Conservation (phyloP, 2,113 vertebrate species). For the Galeopterus variegatus region DNA sequence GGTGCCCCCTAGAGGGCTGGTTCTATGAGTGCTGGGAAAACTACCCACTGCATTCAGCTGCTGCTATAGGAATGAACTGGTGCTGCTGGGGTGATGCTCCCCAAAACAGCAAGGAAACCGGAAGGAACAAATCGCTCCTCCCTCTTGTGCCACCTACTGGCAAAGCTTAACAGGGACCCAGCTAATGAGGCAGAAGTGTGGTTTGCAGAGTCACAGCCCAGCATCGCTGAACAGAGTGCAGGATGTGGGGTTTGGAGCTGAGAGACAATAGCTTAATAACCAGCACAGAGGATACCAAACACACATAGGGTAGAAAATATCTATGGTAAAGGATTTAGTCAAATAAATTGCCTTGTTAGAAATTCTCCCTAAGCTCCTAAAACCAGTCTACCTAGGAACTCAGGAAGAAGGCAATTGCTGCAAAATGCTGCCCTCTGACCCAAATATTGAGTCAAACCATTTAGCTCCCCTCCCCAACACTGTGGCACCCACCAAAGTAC, state of each 20-base stretch:
- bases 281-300: not conserved
- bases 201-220: not conserved
- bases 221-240: not conserved
- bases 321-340: not conserved
- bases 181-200: not conserved
- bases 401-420: not conserved
- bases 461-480: not conserved
- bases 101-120: not conserved
- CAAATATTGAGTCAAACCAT: not conserved
- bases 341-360: not conserved
- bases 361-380: constrained; percentile 15
- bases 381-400: not conserved
- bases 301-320: not conserved
- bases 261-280: not conserved
- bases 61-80: not conserved
- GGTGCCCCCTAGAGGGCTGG: not conserved
- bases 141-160: not conserved
- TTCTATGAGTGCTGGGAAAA: not conserved
- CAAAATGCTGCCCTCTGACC: not conserved
- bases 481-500: not conserved
- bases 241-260: not conserved
- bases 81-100: not conserved
- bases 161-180: not conserved
- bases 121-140: not conserved
- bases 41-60: not conserved